phyloP scores from a whole-genome alignment of 2,888 invertebrate species.

The Euspilapteryx auroguttella region DNA sequence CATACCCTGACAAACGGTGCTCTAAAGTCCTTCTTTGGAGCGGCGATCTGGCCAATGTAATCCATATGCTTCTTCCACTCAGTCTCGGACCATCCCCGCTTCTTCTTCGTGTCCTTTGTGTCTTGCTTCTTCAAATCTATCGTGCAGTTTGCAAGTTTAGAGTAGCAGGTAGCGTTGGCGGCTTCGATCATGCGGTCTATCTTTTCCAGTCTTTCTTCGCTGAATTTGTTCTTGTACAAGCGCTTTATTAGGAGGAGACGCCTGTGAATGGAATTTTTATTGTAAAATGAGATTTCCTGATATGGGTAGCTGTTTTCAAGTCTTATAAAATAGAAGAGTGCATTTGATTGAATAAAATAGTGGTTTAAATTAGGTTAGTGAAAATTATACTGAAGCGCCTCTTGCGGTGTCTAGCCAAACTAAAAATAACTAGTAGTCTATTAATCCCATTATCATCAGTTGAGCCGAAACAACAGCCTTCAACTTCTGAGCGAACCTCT shows the following conservation, averaged over 20 bases:
- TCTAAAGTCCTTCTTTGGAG: constrained; percentile 20
- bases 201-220: constrained; percentile 22
- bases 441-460: no score
- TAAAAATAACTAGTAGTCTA: no score
- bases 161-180: constrained; percentile 30
- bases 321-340: neutral
- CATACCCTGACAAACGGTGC: constrained; percentile 21
- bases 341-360: neutral
- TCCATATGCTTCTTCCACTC: constrained; percentile 54
- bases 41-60: constrained; percentile 32
- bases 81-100: constrained; percentile 30
- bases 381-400: no score
- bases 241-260: constrained; percentile 26
- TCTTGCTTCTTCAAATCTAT: constrained; percentile 33
- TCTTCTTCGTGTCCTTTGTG: constrained; percentile 28
- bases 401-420: no score
- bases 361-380: neutral
- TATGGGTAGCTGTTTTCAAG: neutral
- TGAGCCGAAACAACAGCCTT: no score
- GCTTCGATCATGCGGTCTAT: constrained; percentile 38
- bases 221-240: constrained; percentile 27
- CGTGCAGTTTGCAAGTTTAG: constrained; percentile 35
- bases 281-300: neutral
- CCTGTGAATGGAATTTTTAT: constrained; percentile 15
- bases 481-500: no score